Conservation (phyloP, 2,888 invertebrate genomes). For the Abrostola triplasia region DNA sequence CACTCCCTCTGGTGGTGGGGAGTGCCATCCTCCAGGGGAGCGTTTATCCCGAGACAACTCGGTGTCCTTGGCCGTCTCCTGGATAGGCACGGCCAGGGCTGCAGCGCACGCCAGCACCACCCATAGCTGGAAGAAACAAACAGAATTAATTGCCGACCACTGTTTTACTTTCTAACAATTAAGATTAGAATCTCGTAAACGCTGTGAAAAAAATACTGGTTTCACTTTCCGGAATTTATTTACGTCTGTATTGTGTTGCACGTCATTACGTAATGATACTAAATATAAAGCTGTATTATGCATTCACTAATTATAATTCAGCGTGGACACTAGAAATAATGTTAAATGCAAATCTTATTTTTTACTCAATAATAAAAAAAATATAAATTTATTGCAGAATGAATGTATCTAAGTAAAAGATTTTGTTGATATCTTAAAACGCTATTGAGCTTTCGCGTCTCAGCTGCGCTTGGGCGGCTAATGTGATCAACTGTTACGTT, state of each 20-base stretch:
- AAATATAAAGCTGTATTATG: constrained; percentile 15
- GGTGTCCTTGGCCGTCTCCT: constrained; percentile 67
- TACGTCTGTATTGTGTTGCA: constrained; percentile 17
- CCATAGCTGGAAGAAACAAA: constrained; percentile 86
- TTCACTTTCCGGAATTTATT: constrained; percentile 39
- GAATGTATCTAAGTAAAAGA: constrained; percentile 10
- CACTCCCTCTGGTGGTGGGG: constrained; percentile 89
- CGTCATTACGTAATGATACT: constrained; percentile 13
- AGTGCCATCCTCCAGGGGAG: constrained; percentile 87
- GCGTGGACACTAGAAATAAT: constrained; percentile 11
- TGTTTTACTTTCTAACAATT: constrained; percentile 21
- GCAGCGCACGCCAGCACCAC: constrained; percentile 88
- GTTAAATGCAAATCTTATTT: constrained; percentile 19
- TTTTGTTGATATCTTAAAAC: constrained; percentile 40
- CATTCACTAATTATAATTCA: constrained; percentile 22
- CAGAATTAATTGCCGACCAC: background rate
- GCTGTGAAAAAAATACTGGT: constrained; percentile 21
- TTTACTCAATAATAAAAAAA: constrained; percentile 17
- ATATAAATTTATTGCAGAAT: constrained; percentile 19
- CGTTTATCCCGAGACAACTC: constrained; percentile 86
- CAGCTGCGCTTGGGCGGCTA: constrained; percentile 15
- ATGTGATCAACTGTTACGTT: constrained; percentile 30
- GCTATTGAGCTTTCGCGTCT: constrained; percentile 36
- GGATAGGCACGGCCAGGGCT: constrained; percentile 74
- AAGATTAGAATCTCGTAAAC: constrained; percentile 22